Evolutionary conservation across 2,888 invertebrate species (phyloP).

Genomic region (Cosmia trapezina): DNA sequence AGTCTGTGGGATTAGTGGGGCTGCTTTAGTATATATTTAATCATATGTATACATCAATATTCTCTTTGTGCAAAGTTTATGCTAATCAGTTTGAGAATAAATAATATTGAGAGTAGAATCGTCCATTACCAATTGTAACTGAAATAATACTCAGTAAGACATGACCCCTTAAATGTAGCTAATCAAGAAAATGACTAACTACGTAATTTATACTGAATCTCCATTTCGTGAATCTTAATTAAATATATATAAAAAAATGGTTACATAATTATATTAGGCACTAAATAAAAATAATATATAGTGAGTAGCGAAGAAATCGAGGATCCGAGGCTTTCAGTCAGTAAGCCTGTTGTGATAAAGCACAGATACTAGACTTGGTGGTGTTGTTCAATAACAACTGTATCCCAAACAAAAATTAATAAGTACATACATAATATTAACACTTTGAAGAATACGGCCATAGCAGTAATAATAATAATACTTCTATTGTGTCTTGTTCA

Average conservation of each 20-base stretch:
- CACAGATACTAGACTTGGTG: conserved; percentile 43
- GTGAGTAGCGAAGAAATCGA: conserved; percentile 24
- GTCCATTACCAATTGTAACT: conserved; percentile 53
- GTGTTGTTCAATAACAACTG: conserved; percentile 22
- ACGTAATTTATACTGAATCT: conserved; percentile 44
- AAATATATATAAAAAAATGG: conserved; percentile 31
- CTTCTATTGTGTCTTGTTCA: too few relatives aligned
- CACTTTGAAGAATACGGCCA: too few relatives aligned
- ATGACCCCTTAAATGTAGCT: conserved; percentile 15
- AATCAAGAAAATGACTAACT: conserved; percentile 31
- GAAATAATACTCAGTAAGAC: conserved; percentile 46
- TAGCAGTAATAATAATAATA: too few relatives aligned
- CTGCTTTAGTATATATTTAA: conserved; percentile 17
- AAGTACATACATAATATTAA: conserved; percentile 53
- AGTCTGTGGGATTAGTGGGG: conserved; percentile 42
- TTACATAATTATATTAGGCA: conserved; percentile 51
- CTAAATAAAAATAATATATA: conserved; percentile 45
- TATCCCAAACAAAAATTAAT: conserved; percentile 55
- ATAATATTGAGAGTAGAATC: conserved; percentile 49
- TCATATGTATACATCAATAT: conserved; percentile 26
- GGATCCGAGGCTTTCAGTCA: conserved; percentile 56
- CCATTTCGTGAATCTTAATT: conserved; percentile 22
- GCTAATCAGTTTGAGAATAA: conserved; percentile 27
- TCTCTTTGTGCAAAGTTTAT: conserved; percentile 30
- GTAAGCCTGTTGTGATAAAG: conserved; percentile 61